Evolutionary conservation across 2,888 invertebrate genomes (phyloP), one percentile per base, ranked within the genome.

Genomic region (Halictus ligatus): DNA sequence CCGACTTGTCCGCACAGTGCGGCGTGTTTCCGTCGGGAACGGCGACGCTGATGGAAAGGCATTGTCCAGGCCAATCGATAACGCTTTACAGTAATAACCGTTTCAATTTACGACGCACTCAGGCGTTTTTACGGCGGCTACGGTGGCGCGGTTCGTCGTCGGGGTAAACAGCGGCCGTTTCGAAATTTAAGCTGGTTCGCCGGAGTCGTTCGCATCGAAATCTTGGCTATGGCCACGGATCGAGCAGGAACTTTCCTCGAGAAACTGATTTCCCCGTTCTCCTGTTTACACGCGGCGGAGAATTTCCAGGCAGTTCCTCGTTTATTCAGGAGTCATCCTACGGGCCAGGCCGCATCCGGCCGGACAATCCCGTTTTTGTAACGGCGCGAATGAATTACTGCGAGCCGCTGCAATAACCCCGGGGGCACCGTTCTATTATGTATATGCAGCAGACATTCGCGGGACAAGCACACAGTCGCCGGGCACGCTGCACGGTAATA

Each of bases 71-170:
- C 50, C 58, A 25, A 21, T 74, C 82, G 69, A 78, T 83, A 82
- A 73, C 79, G 71, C 78, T 85, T 85, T 78, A 78, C 73, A 83
- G 80, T 78, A 86, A 86, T 81, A 86, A 77, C 71, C 69, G 48
- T 50, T 54, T 74, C 64, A 40, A 77, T 86, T 75, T 88, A 82
- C 25, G 77, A 67, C 50, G 46, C 78, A 64, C 60, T 82, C 73
- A n/a, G 15, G 15, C 18, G 60, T 79, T 67, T 88, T 80, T 81
- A 71, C 29, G 35, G 40, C 21, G 25, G 46, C 72, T 69, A 67
- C 13, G 18, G 8, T 2, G 58, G n/a, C 4, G n/a, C n/a, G n/a
- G 58, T 12, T 8, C 1, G 18, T 12, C 40, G 12, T 18, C 67
- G 18, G 35, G 18, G 48, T 40, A 40, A 82, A 78, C 43, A 40